phyloP scores from a whole-genome alignment of 1,140 invertebrate species.

The Drosophila sucinea region DNA sequence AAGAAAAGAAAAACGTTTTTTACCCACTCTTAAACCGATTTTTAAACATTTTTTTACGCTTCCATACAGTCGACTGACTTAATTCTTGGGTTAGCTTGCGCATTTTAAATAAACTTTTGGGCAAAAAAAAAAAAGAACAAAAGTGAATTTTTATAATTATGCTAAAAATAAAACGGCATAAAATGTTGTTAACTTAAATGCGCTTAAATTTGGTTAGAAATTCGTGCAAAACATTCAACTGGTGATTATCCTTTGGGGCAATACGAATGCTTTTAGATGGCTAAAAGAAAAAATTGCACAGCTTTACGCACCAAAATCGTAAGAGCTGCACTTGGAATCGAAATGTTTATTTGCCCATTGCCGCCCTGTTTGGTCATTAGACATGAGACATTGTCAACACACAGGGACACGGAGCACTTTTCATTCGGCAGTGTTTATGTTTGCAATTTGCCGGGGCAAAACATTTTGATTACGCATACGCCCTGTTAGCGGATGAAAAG shows the following conservation, averaged over 20 bases:
- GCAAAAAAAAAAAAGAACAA: background rate
- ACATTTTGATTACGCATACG: constrained; percentile 78
- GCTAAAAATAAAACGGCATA: background rate
- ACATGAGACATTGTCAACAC: constrained; percentile 55
- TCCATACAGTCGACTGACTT: constrained; percentile 74
- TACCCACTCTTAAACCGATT: constrained; percentile 9
- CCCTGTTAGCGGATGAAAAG: constrained; percentile 44
- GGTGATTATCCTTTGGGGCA: background rate
- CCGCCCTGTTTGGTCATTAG: constrained; percentile 65
- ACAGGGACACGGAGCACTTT: constrained; percentile 9
- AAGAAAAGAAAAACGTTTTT: constrained; percentile 13
- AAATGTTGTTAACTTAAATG: too few species aligned
- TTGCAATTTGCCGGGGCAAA: constrained; percentile 66
- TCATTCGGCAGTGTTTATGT: constrained; percentile 55
- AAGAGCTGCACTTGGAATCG: constrained; percentile 16
- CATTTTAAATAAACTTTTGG: constrained; percentile 62
- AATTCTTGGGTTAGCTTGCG: constrained; percentile 64
- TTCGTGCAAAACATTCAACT: background rate
- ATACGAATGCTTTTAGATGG: background rate
- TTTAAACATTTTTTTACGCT: constrained; percentile 72
- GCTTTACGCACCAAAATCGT: too few species aligned
- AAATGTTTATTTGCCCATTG: constrained; percentile 43
- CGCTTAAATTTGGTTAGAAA: too few species aligned
- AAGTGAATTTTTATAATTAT: background rate
- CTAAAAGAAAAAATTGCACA: background rate